Base-by-base conservation (phyloP, 2,888 invertebrate genomes). In the Leptinotarsa haldemani region DNA sequence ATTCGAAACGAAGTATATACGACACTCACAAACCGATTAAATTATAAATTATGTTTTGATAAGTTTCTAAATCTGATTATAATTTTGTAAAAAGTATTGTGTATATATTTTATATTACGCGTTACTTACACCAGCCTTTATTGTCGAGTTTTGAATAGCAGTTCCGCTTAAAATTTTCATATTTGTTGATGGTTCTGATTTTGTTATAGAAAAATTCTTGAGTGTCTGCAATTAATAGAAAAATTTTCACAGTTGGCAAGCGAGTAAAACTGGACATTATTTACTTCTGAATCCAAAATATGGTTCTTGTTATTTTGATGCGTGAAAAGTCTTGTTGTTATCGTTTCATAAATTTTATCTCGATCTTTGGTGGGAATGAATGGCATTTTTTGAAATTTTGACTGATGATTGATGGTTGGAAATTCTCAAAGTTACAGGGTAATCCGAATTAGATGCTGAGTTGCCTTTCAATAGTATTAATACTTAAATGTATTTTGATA, bases 321-420 rank as follows among this genome's bases (percentile, higher is more conserved):
- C 12, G 68, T 56, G 9, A 40, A n/a, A 20, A 68, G 22, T 56
- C 56, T 56, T 20, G 68, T 56, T 20, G 68, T 68, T 9, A 68
- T 56, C n/a, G 56, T 47, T 16, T 47, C 46, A 30, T 67, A 53
- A 20, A 68, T 22, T 56, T 68, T 68, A 56, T 68, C 50, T 15
- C 20, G 48, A 53, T 67, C 56, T 52, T 68, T 68, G 46, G 53
- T 56, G 40, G 20, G 56, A 46, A 68, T 68, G 13, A 68, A 56
- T 58, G 68, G 68, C 68, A 68, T 68, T 12, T 53, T 56, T 13
- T 25, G n/a, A 4, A 40, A 61, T 66, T 66, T 66, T 67, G 52
- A 67, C 18, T 53, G 61, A 40, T 40, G 40, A 61, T 30, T 15
- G 16, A 15, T n/a, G 3, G 20, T 40, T 16, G n/a, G 16, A 68